Conservation (phyloP, 1,140 invertebrate genomes). For the Caenorhabditis tropicalis region DNA sequence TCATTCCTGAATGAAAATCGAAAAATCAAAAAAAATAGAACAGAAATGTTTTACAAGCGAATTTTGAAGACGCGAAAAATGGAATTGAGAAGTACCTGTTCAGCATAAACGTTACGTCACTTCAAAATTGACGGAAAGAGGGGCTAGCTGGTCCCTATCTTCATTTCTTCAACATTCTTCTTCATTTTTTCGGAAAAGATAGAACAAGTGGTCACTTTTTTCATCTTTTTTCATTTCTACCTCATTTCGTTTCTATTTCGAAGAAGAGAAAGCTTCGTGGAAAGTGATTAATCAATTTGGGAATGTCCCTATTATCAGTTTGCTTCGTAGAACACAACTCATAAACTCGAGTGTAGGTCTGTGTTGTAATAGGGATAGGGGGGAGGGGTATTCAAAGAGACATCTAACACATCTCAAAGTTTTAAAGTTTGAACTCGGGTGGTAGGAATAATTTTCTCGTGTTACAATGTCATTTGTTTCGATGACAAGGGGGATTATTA, state of each 20-base stretch:
- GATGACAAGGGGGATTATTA: no score
- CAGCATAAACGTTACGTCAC: background rate
- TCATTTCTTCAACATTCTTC: slow-evolving; percentile 22
- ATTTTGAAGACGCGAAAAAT: no score
- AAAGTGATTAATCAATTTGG: slow-evolving; percentile 1
- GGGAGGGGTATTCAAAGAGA: no score
- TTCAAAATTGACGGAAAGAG: slow-evolving; percentile 5
- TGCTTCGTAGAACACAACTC: background rate
- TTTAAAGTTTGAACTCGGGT: background rate
- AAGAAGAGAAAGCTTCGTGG: slow-evolving; percentile 21
- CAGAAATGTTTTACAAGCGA: no score
- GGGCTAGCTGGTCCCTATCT: background rate
- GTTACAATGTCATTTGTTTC: background rate
- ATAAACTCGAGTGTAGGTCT: slow-evolving; percentile 4
- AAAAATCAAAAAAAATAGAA: background rate
- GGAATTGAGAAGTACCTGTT: background rate
- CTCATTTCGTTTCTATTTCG: background rate
- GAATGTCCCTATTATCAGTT: background rate
- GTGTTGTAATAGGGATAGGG: background rate
- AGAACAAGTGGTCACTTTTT: slow-evolving; percentile 37
- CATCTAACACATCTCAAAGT: background rate
- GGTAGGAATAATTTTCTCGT: background rate
- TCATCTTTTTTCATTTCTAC: background rate
- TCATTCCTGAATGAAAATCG: background rate
- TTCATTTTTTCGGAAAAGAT: background rate